Evolutionary conservation across 2,797 vertebrate species (phyloP).

Genomic region (Molossus alvarezi): DNA sequence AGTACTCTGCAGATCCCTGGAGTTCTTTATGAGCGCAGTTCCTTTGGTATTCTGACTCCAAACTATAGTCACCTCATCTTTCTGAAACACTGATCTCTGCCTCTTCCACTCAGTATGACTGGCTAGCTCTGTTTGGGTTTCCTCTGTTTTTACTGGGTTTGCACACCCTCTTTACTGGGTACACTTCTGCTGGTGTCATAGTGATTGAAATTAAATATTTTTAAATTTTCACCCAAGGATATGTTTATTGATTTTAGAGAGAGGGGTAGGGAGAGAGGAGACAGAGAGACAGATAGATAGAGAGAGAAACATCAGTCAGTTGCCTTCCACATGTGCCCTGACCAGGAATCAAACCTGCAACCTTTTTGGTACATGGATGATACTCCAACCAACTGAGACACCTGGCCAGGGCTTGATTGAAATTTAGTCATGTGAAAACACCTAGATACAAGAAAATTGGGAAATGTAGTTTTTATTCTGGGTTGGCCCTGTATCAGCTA

Average conservation of each 20-base stretch:
- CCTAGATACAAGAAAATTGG: not conserved
- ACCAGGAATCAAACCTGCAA: not conserved
- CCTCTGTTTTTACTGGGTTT: too few species aligned
- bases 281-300: not conserved
- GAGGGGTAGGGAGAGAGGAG: not conserved
- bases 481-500: not conserved
- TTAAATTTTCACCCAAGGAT: not conserved
- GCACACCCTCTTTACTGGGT: not conserved
- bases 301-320: not conserved
- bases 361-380: too few species aligned
- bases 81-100: not conserved
- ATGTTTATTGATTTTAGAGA: not conserved
- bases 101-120: not conserved
- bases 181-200: not conserved
- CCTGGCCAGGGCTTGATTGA: too few species aligned
- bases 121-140: not conserved
- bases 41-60: not conserved
- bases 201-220: not conserved
- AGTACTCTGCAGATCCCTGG: not conserved
- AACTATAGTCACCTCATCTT: not conserved
- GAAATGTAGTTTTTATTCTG: not conserved
- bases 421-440: not conserved
- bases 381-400: too few species aligned
- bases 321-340: not conserved
- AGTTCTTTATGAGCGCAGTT: not conserved